Conservation (phyloP, 2,888 invertebrate genomes). For the Lepidochrysops patricia region DNA sequence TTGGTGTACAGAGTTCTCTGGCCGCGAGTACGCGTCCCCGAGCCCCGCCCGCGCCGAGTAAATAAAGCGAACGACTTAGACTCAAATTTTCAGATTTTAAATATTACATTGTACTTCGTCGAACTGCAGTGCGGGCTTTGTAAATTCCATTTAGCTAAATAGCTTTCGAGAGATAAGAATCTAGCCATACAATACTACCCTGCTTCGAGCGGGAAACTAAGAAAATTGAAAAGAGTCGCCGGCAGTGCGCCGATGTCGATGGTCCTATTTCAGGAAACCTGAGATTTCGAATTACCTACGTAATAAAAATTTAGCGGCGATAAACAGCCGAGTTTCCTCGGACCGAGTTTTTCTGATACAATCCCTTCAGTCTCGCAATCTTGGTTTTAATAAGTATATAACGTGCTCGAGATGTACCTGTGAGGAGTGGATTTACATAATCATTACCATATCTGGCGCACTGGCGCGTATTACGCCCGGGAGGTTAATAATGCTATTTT, state of each 20-base stretch:
- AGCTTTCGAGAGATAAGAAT: constrained; percentile 74
- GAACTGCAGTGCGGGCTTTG: constrained; percentile 73
- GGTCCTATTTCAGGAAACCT: constrained; percentile 65
- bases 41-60: constrained; percentile 54
- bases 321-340: constrained; percentile 51
- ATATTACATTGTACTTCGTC: constrained; percentile 71
- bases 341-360: constrained; percentile 59
- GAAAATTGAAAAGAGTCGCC: constrained; percentile 74
- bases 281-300: constrained; percentile 62
- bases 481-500: constrained; percentile 76
- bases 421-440: constrained; percentile 73
- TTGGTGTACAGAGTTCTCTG: neutral
- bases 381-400: constrained; percentile 74
- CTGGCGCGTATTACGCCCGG: constrained; percentile 72
- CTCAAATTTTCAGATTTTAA: constrained; percentile 71
- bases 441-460: constrained; percentile 75
- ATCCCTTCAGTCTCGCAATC: constrained; percentile 62
- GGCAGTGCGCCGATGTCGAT: constrained; percentile 60
- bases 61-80: constrained; percentile 61
- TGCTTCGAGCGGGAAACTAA: constrained; percentile 66
- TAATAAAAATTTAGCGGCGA: constrained; percentile 60
- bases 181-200: constrained; percentile 71
- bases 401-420: constrained; percentile 71
- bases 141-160: constrained; percentile 75
- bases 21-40: constrained; percentile 36